These are phyloP conservation scores for Diadegma fenestrale DNA, from an alignment of 2,888 invertebrate genomes.

Conservation along the genomic window DNA sequence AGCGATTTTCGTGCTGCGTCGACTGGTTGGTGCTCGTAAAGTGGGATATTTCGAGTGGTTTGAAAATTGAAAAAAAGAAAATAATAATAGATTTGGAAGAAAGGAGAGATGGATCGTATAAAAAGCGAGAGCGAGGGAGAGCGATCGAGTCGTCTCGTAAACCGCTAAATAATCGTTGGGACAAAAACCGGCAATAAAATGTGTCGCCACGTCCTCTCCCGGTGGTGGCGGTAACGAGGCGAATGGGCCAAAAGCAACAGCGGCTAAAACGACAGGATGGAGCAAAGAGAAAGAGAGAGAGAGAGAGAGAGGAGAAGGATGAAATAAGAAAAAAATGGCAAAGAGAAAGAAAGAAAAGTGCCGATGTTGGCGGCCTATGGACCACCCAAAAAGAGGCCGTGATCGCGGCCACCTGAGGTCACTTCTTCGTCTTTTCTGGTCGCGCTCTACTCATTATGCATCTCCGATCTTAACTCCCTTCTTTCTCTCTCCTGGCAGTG, in stretches of 20 bases:
- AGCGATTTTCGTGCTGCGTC: neutral
- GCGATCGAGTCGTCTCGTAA: constrained; percentile 80
- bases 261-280: constrained; percentile 60
- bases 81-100: constrained; percentile 16
- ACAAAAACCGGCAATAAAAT: constrained; percentile 84
- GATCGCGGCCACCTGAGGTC: constrained; percentile 70
- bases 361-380: constrained; percentile 73
- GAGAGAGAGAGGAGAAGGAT: constrained; percentile 25
- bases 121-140: constrained; percentile 19
- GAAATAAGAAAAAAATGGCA: constrained; percentile 20
- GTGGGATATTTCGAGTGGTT: constrained; percentile 1
- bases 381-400: constrained; percentile 83
- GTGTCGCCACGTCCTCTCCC: constrained; percentile 77
- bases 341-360: constrained; percentile 36
- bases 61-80: neutral
- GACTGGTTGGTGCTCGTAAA: constrained; percentile 5
- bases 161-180: constrained; percentile 82
- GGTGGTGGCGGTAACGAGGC: constrained; percentile 80
- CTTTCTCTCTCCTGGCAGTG: constrained; percentile 77
- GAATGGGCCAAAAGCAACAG: constrained; percentile 73
- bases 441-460: constrained; percentile 83
- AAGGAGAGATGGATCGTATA: constrained; percentile 38
- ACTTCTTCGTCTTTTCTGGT: constrained; percentile 67
- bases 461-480: constrained; percentile 79
- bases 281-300: constrained; percentile 8